Conservation (phyloP, 2,888 invertebrate genomes). For the Eupithecia exiguata region DNA sequence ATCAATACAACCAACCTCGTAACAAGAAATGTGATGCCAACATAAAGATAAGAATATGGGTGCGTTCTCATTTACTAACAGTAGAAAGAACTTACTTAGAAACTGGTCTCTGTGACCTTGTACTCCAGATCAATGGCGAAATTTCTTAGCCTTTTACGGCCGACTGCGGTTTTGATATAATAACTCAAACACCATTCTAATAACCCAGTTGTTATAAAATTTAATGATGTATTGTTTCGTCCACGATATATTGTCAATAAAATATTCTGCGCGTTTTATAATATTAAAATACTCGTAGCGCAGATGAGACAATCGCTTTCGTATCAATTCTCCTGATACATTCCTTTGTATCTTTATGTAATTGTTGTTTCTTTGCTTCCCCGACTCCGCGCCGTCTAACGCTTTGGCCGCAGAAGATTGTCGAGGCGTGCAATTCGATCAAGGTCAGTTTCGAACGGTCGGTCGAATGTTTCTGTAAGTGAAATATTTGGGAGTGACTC, state of each 20-base stretch:
- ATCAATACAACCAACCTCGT: no score
- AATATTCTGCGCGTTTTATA: not conserved
- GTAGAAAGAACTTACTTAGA: no score
- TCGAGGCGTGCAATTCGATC: slow-evolving; percentile 96
- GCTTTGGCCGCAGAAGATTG: slow-evolving; percentile 91
- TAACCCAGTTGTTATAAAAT: no score
- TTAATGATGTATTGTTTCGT: no score
- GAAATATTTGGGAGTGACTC: slow-evolving; percentile 39
- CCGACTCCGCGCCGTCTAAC: slow-evolving; percentile 68
- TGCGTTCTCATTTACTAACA: no score
- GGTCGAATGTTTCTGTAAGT: slow-evolving; percentile 38
- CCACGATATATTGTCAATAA: not conserved
- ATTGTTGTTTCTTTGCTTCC: slow-evolving; percentile 74
- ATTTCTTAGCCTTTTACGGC: not conserved
- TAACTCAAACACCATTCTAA: no score
- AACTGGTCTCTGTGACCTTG: not conserved
- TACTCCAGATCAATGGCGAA: not conserved
- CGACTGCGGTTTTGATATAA: not conserved
- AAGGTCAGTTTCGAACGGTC: slow-evolving; percentile 86
- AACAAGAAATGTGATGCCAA: no score
- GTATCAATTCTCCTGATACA: slow-evolving; percentile 21
- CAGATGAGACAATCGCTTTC: not conserved
- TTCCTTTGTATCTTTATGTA: slow-evolving; percentile 57
- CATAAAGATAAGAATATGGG: no score
- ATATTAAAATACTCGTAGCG: not conserved